phyloP scores from a whole-genome alignment of 2,113 vertebrate genomes.

The Pelvicachromis taeniatus region DNA sequence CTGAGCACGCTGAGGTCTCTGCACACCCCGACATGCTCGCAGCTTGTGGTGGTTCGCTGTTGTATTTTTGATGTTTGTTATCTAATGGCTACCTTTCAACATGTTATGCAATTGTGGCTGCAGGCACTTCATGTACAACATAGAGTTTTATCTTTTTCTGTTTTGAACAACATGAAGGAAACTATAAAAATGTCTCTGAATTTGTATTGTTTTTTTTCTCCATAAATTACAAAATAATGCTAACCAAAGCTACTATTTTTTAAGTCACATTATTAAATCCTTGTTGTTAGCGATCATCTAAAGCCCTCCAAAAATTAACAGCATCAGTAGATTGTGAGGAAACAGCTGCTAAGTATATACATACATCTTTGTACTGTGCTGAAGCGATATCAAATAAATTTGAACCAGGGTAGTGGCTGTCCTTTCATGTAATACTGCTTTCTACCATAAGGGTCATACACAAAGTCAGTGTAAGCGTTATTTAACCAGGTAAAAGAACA shows the following conservation, averaged over 20 bases:
- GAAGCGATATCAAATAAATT: neutral
- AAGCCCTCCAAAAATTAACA: neutral
- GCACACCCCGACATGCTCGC: neutral
- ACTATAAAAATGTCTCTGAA: neutral
- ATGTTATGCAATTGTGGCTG: neutral
- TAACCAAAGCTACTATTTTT: rapidly evolving
- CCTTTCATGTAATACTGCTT: neutral
- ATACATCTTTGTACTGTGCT: neutral
- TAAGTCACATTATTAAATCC: neutral
- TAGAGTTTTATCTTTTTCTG: neutral
- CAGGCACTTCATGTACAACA: neutral
- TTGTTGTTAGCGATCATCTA: neutral
- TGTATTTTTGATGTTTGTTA: neutral
- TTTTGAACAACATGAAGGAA: neutral
- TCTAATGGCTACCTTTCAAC: neutral
- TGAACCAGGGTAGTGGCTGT: neutral
- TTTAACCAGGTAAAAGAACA: neutral
- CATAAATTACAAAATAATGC: neutral
- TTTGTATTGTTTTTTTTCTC: neutral
- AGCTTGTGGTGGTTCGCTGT: neutral
- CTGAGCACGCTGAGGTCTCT: neutral
- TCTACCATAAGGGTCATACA: neutral
- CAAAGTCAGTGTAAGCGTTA: neutral
- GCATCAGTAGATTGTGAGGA: neutral
- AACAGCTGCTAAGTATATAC: neutral